Evolutionary conservation across 1,140 invertebrate genomes (phyloP), one percentile per base, ranked within the genome.

Genomic region (Platorchestia sp.): DNA sequence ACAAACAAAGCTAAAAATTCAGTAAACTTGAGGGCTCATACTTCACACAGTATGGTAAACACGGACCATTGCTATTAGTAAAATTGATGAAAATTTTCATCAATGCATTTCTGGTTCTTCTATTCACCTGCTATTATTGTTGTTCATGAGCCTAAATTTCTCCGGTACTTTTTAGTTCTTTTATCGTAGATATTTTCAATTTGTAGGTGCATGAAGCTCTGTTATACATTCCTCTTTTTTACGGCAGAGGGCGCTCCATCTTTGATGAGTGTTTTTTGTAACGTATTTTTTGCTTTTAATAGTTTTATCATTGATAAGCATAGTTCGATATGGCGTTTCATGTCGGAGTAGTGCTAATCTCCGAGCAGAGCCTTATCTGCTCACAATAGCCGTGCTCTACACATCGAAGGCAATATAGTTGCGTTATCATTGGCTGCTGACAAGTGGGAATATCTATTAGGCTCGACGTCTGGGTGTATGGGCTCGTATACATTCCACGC

Each of bases 391-490:
- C 59, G 43, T 53, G 43, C 45, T 86, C 90, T 27, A 93, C 59
- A 95, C 40, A 53, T 51, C 59, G 59, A 75, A 40, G 42, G 47
- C 47, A 75, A 53, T 95, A 53, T 43, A 75, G 95, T 95, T 42
- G 59, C 36, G 47, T 95, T 95, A 95, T 47, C 45, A 22, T 86
- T 3, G 3, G 10, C 45, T 93, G 22, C 36, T 93, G 90, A 47
- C 90, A 45, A 45, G 90, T 45, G 22, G 44, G 44, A 47, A 47
- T 3, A 53, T 95, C 27, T 41, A 45, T 95, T 95, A 51, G 95
- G 95, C 53, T 95, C 27, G 10, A 40, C 59, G 14, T 75, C 59
- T 75, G 36, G 10, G 27, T n/a, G n/a, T 75, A 75, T 75, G 59
- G 27, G 59, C 59, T 75, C 59, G 10, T 22, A n/a, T n/a, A 75